A percentile compares a stretch with the other conserved stretches of the same genome.
Evolutionary conservation across 2,797 vertebrate species (phyloP).

Genomic region (Oceanodroma leucorhoa): DNA sequence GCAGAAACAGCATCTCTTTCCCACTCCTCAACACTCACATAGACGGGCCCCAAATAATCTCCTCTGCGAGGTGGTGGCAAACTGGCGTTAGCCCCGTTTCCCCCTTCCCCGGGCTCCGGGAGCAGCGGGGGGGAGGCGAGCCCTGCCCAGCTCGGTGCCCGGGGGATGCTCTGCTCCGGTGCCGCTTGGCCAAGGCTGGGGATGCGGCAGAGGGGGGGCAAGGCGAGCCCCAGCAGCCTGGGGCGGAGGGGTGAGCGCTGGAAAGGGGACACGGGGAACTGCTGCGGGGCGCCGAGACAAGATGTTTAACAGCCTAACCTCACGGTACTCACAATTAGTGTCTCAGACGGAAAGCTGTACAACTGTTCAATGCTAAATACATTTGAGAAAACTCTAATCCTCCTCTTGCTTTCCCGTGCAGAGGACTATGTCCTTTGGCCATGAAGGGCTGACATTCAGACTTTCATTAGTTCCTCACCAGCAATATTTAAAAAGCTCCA

Average conservation of each 20-base stretch:
- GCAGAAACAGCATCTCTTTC: background rate
- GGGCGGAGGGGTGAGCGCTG: background rate
- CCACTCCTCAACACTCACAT: background rate
- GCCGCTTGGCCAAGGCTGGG: background rate
- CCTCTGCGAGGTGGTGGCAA: background rate
- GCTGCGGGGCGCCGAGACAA: fast-evolving
- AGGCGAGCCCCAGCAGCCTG: background rate
- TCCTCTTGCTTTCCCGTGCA: background rate
- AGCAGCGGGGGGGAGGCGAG: background rate
- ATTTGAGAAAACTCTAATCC: background rate
- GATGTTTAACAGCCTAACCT: background rate
- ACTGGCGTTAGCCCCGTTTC: no score
- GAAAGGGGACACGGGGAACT: background rate
- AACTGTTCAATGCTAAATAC: background rate
- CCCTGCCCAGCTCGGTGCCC: background rate
- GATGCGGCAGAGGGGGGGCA: background rate
- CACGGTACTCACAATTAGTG: background rate
- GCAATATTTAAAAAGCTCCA: background rate
- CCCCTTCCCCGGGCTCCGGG: background rate
- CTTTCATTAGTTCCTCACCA: background rate
- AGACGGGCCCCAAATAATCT: background rate
- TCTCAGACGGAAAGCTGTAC: background rate
- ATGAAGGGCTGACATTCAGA: background rate
- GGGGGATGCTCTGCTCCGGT: background rate
- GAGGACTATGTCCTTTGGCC: background rate